A percentile compares a stretch with the other conserved stretches of the same genome.
phyloP scores from a whole-genome alignment of 1,140 invertebrate genomes.

The Drosophila persimilis region DNA sequence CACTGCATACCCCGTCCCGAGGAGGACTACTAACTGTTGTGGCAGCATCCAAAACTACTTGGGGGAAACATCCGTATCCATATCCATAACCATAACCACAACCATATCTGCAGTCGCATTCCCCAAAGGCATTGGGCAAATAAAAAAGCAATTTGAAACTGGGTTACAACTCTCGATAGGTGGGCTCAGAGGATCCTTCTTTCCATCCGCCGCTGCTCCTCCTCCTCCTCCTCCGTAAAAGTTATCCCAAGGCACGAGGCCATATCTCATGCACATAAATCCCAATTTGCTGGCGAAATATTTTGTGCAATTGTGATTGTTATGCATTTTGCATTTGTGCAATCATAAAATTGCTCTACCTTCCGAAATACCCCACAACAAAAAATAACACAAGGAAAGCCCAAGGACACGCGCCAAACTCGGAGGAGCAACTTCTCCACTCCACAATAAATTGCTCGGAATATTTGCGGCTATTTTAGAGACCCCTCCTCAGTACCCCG shows the following conservation, averaged over 20 bases:
- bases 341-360: conserved; percentile 57
- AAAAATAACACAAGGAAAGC: conserved; percentile 13
- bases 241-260: conserved; percentile 42
- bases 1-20: conserved; percentile 36
- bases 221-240: conserved; percentile 20
- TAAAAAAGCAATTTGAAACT: conserved; percentile 77
- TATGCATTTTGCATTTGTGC: conserved; percentile 78
- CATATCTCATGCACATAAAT: conserved; percentile 67
- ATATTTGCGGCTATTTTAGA: too few relatives aligned
- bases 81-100: conserved; percentile 10
- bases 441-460: conserved; percentile 1
- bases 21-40: conserved; percentile 37
- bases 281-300: conserved; percentile 74
- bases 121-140: conserved; percentile 55
- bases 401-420: conserved; percentile 63
- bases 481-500: too few relatives aligned
- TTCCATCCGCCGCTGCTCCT: conserved; percentile 16
- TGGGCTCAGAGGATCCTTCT: background rate
- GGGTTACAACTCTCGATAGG: conserved; percentile 60
- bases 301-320: conserved; percentile 76
- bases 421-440: conserved; percentile 58
- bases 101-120: conserved; percentile 33
- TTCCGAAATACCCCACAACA: conserved; percentile 6
- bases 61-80: conserved; percentile 35
- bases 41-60: conserved; percentile 56